These are phyloP conservation scores for Nerophis ophidion DNA, from an alignment of 2,113 vertebrate species.

Conservation along the genomic window DNA sequence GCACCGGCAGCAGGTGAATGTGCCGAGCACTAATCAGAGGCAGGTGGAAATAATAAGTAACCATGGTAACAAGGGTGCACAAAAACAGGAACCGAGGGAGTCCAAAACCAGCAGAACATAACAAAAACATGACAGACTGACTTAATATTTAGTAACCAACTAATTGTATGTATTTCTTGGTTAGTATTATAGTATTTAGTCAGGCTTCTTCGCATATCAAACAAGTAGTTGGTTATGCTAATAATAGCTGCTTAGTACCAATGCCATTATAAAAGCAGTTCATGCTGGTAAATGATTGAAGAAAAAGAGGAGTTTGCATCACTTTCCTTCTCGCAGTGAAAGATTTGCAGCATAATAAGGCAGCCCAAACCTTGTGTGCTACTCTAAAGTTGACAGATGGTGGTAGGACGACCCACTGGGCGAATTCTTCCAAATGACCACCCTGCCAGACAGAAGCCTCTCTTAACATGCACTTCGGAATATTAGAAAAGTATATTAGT, in stretches of 20 bases:
- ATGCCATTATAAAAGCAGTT: neutral
- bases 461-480: constrained; percentile 33
- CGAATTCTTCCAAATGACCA: constrained; percentile 33
- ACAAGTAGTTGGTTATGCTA: neutral
- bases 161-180: no score
- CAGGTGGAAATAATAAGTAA: no score
- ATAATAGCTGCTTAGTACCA: neutral
- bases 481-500: constrained; percentile 32
- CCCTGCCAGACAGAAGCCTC: constrained; percentile 36
- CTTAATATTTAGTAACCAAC: no score
- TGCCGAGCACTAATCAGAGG: no score
- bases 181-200: no score
- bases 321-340: neutral
- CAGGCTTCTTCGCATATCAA: neutral
- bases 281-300: neutral
- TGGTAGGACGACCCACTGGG: constrained; percentile 25
- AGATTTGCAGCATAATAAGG: constrained; percentile 1
- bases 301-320: neutral
- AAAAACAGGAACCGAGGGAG: no score
- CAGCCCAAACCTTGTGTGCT: neutral
- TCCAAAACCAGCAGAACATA: no score
- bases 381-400: constrained; percentile 13
- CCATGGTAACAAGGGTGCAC: no score
- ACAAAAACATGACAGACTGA: no score
- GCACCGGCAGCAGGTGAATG: no score